Conservation (phyloP, 1,140 invertebrate species). For the Eupristina koningsbergeri region DNA sequence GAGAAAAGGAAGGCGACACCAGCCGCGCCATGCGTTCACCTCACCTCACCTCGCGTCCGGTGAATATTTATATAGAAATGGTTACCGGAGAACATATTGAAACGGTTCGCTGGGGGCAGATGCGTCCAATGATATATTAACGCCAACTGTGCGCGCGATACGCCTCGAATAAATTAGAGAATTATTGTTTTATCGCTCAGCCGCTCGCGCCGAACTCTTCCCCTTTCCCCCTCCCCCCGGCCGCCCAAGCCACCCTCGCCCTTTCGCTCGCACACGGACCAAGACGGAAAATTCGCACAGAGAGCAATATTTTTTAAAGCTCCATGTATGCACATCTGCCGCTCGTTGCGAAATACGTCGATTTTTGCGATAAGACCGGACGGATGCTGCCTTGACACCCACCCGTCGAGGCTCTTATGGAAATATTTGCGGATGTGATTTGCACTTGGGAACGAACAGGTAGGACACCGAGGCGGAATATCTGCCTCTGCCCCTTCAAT, state of each 20-base stretch:
- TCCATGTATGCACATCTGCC: not conserved
- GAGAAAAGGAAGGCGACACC: conserved; percentile 3
- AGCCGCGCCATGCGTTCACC: too few relatives aligned
- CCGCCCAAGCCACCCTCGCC: conserved; percentile 19
- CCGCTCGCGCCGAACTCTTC: conserved; percentile 30
- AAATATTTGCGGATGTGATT: conserved; percentile 29
- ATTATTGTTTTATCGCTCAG: conserved; percentile 73
- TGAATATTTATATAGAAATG: conserved; percentile 70
- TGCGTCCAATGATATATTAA: conserved; percentile 74
- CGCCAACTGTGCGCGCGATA: conserved; percentile 71
- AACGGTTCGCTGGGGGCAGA: conserved; percentile 71
- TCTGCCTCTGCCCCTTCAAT: not conserved
- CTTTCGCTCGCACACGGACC: not conserved
- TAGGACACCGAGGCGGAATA: not conserved
- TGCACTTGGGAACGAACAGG: not conserved
- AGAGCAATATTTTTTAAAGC: not conserved
- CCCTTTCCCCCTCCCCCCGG: conserved; percentile 1
- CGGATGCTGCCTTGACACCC: too few relatives aligned
- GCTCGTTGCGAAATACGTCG: not conserved
- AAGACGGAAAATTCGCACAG: not conserved
- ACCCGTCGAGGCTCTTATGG: not conserved
- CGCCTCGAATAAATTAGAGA: conserved; percentile 72
- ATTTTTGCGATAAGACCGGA: conserved; percentile 25
- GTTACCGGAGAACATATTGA: conserved; percentile 70
- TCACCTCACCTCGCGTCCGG: too few relatives aligned